These are phyloP conservation scores for Nyctalus aviator DNA, from an alignment of 2,797 vertebrate genomes.

Conservation along the genomic window DNA sequence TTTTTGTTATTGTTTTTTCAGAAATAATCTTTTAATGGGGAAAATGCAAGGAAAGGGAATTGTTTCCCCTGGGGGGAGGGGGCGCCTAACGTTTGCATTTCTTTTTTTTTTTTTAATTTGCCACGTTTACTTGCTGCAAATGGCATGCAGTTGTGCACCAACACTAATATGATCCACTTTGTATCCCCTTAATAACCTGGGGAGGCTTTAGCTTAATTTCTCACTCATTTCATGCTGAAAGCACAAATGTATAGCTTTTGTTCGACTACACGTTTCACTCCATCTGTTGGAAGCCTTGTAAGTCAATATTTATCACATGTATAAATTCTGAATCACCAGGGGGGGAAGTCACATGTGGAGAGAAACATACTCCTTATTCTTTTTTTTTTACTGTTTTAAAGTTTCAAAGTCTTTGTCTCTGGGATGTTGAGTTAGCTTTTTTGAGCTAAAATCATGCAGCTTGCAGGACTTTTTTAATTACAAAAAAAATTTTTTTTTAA, in stretches of 20 bases:
- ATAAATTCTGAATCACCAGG: constrained; percentile 54
- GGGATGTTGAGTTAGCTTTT: not conserved
- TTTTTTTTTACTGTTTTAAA: constrained; percentile 58
- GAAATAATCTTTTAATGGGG: constrained; percentile 59
- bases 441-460: constrained; percentile 60
- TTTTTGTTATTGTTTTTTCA: not conserved
- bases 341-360: constrained; percentile 28
- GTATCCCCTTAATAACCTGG: constrained; percentile 80
- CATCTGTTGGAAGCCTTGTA: constrained; percentile 57
- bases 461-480: constrained; percentile 38
- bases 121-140: constrained; percentile 60
- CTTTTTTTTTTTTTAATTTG: not conserved
- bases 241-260: constrained; percentile 74
- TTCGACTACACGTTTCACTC: constrained; percentile 57
- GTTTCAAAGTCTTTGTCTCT: constrained; percentile 42
- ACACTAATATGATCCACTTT: constrained; percentile 78
- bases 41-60: constrained; percentile 70
- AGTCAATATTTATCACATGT: constrained; percentile 76
- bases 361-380: not conserved
- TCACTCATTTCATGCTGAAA: constrained; percentile 76
- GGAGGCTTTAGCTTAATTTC: constrained; percentile 75
- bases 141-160: constrained; percentile 40
- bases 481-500: not conserved
- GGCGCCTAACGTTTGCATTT: constrained; percentile 24
- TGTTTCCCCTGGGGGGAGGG: not conserved